A percentile compares a stretch with the other conserved stretches of the same genome.
These are phyloP conservation scores for Acipenser oxyrinchus DNA, from an alignment of 2,797 vertebrate species.

Conservation along the genomic window DNA sequence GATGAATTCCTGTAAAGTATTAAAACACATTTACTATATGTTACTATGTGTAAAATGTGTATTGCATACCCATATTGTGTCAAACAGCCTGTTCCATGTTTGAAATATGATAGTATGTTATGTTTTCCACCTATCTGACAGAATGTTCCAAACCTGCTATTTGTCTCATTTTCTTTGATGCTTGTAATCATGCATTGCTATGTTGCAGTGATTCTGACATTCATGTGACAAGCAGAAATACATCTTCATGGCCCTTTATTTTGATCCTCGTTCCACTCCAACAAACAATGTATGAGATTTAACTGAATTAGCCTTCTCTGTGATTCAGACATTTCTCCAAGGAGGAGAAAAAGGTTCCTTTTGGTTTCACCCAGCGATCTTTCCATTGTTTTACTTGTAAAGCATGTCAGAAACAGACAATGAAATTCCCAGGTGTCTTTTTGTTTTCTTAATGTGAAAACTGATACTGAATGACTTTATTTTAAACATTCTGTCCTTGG, in stretches of 20 bases:
- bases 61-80: too few relatives aligned
- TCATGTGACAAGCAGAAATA: conserved; percentile 13
- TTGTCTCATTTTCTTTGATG: conserved; percentile 9
- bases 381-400: conserved; percentile 6
- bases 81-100: not conserved
- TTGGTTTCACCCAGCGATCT: not conserved
- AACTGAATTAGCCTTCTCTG: not conserved
- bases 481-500: conserved; percentile 1
- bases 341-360: conserved; percentile 2
- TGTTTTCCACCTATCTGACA: not conserved
- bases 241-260: not conserved
- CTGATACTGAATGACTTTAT: conserved; percentile 26
- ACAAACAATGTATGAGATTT: not conserved
- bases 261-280: not conserved
- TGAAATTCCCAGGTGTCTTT: conserved; percentile 1
- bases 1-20: too few relatives aligned
- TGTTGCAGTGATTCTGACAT: conserved; percentile 8
- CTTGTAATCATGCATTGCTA: not conserved
- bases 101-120: not conserved
- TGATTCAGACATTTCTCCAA: not conserved
- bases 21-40: too few relatives aligned
- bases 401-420: conserved; percentile 3
- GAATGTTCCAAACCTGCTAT: conserved; percentile 1
- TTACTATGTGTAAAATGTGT: too few relatives aligned
- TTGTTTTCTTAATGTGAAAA: conserved; percentile 12